These are phyloP conservation scores for Drosophila subobscura DNA, from an alignment of 1,140 invertebrate genomes.

Conservation along the genomic window DNA sequence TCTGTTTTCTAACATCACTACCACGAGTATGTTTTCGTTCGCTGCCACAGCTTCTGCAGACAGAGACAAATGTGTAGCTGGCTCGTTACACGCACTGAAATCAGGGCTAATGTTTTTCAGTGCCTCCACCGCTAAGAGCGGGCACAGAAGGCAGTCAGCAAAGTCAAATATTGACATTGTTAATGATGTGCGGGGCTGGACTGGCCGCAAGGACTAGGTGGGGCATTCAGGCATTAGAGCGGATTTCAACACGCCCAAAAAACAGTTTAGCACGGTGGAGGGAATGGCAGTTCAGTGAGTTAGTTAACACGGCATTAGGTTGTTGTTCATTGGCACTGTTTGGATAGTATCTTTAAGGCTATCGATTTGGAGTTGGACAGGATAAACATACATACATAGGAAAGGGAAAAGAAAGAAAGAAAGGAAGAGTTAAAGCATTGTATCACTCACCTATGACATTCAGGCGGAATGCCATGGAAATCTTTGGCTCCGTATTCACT, in stretches of 20 bases:
- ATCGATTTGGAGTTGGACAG: constrained; percentile 23
- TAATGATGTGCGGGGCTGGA: constrained; percentile 66
- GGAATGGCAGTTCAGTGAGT: constrained; percentile 47
- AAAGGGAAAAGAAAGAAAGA: background rate
- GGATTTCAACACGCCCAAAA: constrained; percentile 55
- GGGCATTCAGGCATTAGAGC: constrained; percentile 48
- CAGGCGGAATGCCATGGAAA: constrained; percentile 93
- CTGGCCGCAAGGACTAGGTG: constrained; percentile 9
- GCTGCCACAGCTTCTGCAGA: constrained; percentile 59
- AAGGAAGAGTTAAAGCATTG: background rate
- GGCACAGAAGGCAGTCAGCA: constrained; percentile 69
- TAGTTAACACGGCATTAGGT: constrained; percentile 65
- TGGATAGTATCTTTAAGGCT: constrained; percentile 33
- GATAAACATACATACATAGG: background rate
- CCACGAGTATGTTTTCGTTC: constrained; percentile 15
- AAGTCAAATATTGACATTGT: constrained; percentile 80
- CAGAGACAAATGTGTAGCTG: constrained; percentile 70
- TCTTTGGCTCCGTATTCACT: constrained; percentile 96
- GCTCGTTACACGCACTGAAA: constrained; percentile 66
- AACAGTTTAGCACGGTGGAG: constrained; percentile 18
- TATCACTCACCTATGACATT: constrained; percentile 93
- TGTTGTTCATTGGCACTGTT: constrained; percentile 43
- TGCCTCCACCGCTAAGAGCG: constrained; percentile 57
- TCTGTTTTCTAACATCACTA: constrained; percentile 49
- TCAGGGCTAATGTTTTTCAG: constrained; percentile 73